Conservation (phyloP, 35 echinoderm and acorn worm genomes). For the Ophiothrix spiculata region DNA sequence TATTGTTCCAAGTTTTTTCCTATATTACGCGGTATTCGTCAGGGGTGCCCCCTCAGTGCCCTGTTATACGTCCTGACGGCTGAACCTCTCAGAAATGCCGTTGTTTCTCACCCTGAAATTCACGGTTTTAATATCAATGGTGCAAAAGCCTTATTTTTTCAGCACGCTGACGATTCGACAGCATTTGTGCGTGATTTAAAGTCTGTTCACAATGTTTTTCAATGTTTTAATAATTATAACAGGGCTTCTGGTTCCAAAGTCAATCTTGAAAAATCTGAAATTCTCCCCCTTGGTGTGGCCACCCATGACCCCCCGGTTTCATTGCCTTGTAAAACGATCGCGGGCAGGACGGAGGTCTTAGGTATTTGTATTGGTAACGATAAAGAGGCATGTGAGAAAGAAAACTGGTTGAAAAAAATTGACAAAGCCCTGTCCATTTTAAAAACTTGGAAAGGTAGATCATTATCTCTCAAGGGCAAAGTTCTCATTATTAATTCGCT, state of each 20-base stretch:
- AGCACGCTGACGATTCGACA: slow-evolving; percentile 43
- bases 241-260: not conserved
- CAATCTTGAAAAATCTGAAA: not conserved
- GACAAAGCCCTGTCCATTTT: not conserved
- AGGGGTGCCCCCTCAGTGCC: not conserved
- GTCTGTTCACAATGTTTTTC: not conserved
- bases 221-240: not conserved
- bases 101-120: not conserved
- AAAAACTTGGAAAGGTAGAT: not conserved
- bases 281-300: not conserved
- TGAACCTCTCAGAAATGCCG: not conserved
- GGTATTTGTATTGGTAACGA: not conserved
- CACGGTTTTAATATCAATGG: not conserved
- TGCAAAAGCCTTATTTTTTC: not conserved
- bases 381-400: not conserved
- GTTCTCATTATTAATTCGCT: not conserved
- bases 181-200: not conserved
- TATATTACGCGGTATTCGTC: not conserved
- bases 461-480: not conserved
- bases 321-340: not conserved
- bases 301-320: not conserved
- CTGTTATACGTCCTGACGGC: not conserved
- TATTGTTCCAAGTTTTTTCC: not conserved
- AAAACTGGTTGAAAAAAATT: not conserved
- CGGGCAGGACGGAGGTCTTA: not conserved